Evolutionary conservation across 2,797 vertebrate species (phyloP).

Genomic region (Anguilla anguilla): DNA sequence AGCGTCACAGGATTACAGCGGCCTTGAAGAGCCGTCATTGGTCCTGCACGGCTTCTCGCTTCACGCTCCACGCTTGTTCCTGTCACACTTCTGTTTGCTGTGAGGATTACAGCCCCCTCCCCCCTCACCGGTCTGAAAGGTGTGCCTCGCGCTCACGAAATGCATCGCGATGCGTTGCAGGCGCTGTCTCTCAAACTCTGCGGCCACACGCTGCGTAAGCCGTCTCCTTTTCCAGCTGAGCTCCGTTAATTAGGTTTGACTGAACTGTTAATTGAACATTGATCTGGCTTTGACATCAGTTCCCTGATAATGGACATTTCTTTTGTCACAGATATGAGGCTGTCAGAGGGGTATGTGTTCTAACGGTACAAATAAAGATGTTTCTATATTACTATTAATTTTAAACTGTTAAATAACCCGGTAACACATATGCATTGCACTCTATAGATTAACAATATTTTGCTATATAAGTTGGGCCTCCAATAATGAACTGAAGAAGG

Average conservation of each 20-base stretch:
- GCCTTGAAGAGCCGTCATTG: conserved; percentile 10
- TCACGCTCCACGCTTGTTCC: not conserved
- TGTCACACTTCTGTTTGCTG: conserved; percentile 16
- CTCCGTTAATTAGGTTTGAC: conserved; percentile 16
- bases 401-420: not conserved
- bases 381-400: not conserved
- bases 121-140: not conserved
- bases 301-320: not conserved
- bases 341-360: not conserved
- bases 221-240: not conserved
- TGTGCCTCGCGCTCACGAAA: not conserved
- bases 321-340: not conserved
- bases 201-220: not conserved
- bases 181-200: not conserved
- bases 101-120: not conserved
- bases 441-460: not conserved
- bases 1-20: not conserved
- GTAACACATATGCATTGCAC: not conserved
- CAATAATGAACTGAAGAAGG: not conserved
- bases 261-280: conserved; percentile 16
- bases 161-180: not conserved
- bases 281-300: not conserved
- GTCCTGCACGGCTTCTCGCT: not conserved
- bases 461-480: not conserved
- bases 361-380: not conserved